These are phyloP conservation scores for Merluccius polli DNA, from an alignment of 2,797 vertebrate species.

Conservation along the genomic window DNA sequence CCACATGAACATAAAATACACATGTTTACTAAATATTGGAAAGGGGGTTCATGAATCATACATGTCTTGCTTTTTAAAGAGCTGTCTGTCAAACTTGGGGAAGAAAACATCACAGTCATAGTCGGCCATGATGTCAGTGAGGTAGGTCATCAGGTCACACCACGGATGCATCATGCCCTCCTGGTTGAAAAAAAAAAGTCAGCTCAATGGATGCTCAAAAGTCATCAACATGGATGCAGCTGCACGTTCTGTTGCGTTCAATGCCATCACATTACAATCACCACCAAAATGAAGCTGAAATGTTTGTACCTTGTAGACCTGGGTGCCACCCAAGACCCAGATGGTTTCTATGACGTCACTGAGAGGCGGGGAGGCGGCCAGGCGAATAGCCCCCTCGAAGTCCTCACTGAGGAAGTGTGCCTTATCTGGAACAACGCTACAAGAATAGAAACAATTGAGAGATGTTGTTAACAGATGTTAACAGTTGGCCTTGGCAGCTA, in stretches of 20 bases:
- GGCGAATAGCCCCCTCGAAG: conserved; percentile 56
- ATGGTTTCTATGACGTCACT: conserved; percentile 73
- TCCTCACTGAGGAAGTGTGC: conserved; percentile 70
- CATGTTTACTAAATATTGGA: not conserved
- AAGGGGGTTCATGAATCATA: conserved; percentile 40
- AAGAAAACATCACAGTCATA: conserved; percentile 80
- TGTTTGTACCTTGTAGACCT: conserved; percentile 66
- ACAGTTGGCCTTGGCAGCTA: not conserved
- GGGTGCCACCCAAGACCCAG: conserved; percentile 75
- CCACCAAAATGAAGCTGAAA: not conserved
- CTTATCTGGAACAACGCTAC: conserved; percentile 64
- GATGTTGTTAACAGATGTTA: not conserved
- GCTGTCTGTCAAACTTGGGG: conserved; percentile 68
- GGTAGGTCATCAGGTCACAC: conserved; percentile 76
- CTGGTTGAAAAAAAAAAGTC: conserved; percentile 49
- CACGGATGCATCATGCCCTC: conserved; percentile 72
- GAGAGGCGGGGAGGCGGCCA: conserved; percentile 57
- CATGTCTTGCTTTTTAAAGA: conserved; percentile 69
- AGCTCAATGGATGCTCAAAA: too few relatives aligned
- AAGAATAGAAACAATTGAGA: conserved; percentile 2
- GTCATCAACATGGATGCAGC: not conserved
- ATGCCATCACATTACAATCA: not conserved
- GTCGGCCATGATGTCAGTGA: conserved; percentile 76
- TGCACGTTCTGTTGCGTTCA: not conserved
- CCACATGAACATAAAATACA: not conserved